These are phyloP conservation scores for Lepidothrix coronata DNA, from an alignment of 2,113 vertebrate genomes.

Conservation along the genomic window DNA sequence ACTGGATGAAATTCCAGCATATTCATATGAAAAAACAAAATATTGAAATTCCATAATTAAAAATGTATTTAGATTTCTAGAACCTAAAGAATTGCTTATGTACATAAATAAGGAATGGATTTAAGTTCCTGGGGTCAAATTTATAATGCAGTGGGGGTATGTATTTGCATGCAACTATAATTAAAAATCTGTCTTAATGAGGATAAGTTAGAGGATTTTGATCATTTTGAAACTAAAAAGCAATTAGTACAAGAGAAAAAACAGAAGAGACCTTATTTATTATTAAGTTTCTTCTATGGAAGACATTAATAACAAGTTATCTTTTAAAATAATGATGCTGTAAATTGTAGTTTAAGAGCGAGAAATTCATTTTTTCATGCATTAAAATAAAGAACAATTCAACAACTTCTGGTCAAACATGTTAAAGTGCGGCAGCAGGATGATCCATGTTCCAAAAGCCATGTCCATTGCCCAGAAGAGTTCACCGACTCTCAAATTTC, in stretches of 20 bases:
- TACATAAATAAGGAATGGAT: constrained; percentile 18
- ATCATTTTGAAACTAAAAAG: neutral
- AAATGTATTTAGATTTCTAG: neutral
- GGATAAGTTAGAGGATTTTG: neutral
- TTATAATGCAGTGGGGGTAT: neutral
- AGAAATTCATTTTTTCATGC: neutral
- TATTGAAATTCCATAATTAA: neutral
- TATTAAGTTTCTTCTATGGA: neutral
- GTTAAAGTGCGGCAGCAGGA: neutral
- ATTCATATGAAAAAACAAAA: neutral
- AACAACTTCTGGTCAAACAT: neutral
- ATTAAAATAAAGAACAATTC: neutral
- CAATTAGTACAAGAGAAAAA: neutral
- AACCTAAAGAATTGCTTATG: neutral
- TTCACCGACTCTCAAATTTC: neutral
- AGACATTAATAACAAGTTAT: neutral
- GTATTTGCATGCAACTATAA: neutral
- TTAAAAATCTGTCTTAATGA: constrained; percentile 6
- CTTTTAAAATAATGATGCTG: neutral
- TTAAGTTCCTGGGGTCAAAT: neutral
- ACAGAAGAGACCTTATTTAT: neutral
- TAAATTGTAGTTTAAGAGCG: neutral
- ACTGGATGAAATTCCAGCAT: neutral
- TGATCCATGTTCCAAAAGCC: neutral
- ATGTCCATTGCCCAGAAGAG: neutral